Evolutionary conservation across 2,113 vertebrate species (phyloP).

Genomic region (Rhabdomys dilectus): DNA sequence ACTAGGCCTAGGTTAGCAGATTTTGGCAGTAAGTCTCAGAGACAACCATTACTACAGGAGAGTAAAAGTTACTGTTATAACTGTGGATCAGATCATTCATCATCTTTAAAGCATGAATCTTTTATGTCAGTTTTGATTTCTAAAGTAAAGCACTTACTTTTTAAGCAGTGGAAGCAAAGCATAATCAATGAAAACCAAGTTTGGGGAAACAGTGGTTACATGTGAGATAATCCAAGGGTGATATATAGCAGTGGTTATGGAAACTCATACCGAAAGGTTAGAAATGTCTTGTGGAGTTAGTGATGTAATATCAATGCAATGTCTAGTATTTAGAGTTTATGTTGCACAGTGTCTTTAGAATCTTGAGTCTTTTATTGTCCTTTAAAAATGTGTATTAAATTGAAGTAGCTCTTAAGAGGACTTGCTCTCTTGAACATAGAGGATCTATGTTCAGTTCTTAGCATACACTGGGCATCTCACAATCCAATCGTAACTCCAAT

Average conservation of each 20-base stretch:
- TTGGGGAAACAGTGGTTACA: not conserved
- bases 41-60: too few species aligned
- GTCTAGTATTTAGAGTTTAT: not conserved
- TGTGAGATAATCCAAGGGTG: not conserved
- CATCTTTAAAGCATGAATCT: not conserved
- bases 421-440: not conserved
- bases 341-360: not conserved
- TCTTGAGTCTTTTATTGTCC: not conserved
- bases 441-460: not conserved
- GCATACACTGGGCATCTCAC: not conserved
- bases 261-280: not conserved
- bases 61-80: too few species aligned
- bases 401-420: not conserved
- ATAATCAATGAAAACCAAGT: not conserved
- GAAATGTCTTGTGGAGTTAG: not conserved
- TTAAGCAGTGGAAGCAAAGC: not conserved
- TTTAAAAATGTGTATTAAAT: not conserved
- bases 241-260: conserved; percentile 26
- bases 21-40: too few species aligned
- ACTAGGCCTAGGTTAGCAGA: too few species aligned
- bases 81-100: too few species aligned
- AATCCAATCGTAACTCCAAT: not conserved
- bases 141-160: not conserved
- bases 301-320: not conserved
- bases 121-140: not conserved